Evolutionary conservation across 1,140 invertebrate genomes (phyloP), one percentile per base, ranked within the genome.

Genomic region (Formica selysi): DNA sequence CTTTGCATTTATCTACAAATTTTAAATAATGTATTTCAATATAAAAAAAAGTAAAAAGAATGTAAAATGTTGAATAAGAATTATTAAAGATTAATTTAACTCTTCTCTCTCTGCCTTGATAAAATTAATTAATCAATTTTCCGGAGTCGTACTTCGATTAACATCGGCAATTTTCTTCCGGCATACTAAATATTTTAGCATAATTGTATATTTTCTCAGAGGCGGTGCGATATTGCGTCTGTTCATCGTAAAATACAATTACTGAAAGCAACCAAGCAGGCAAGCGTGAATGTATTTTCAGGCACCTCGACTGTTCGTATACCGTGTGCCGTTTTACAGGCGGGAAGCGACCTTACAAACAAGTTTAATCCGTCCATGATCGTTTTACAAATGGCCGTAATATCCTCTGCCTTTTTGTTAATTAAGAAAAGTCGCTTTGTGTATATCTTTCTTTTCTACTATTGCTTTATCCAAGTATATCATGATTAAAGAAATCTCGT

Each of bases 191-290:
- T 16, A 81, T 61, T 57, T 83, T 32, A 61, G 3, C 54, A 22
- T 38, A n/a, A 10, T 13, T n/a, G 38, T 83, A n/a, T 13, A 26
- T 61, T 83, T 83, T 8, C n/a, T 61, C 4, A 38, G 62, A 80
- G 19, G 19, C 38, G 26, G 2, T 22, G 22, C 36, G 29, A 59
- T 70, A 54, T 57, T 57, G 13, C 32, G 13, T 8, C 16, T n/a
- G 36, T 71, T 73, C 6, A 22, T 73, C 4, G 32, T 87, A 87
- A 88, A 87, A 65, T 29, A 19, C 51, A 57, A 87, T 87, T 76
- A 76, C 36, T 44, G 51, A 32, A 38, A 74, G 41, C 19, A 59
- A 67, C 48, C 74, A 41, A 73, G 10, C 36, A 73, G 8, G 3
- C 59, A n/a, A 19, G 6, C 61, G 36, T 51, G 62, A 29, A 78